A percentile compares a stretch with the other conserved stretches of the same genome.
Evolutionary conservation across 2,113 vertebrate genomes (phyloP).

Genomic region (Pseudopodoces humilis): DNA sequence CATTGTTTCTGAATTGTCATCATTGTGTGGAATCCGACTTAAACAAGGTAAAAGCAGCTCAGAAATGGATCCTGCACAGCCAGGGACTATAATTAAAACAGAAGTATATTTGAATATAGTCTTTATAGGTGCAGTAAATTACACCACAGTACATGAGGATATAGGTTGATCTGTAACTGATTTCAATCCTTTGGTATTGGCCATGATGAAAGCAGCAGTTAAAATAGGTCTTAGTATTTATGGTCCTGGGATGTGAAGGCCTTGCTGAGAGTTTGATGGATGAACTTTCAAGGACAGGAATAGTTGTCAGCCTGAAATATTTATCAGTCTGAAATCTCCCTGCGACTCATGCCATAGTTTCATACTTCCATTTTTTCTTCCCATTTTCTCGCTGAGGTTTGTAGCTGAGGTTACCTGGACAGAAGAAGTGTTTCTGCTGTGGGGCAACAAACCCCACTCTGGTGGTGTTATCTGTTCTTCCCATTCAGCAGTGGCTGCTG

Average conservation of each 20-base stretch:
- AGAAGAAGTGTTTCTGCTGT: neutral
- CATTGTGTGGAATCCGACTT: neutral
- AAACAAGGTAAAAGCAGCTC: slow-evolving; percentile 28
- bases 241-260: slow-evolving; percentile 43
- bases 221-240: slow-evolving; percentile 62
- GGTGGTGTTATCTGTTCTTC: neutral
- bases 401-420: neutral
- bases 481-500: neutral
- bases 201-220: neutral
- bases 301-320: slow-evolving; percentile 67
- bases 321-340: slow-evolving; percentile 57
- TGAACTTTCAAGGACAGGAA: slow-evolving; percentile 65
- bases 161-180: slow-evolving; percentile 10
- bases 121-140: slow-evolving; percentile 33
- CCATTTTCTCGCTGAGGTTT: neutral
- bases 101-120: neutral
- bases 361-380: neutral
- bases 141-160: neutral
- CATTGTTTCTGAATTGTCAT: neutral
- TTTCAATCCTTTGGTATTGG: neutral
- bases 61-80: neutral
- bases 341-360: neutral
- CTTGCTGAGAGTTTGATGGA: slow-evolving; percentile 61
- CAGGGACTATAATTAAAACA: slow-evolving; percentile 3
- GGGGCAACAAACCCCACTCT: neutral